Base-by-base conservation (phyloP, 2,113 vertebrate species). In the Oreotrochilus melanogaster region DNA sequence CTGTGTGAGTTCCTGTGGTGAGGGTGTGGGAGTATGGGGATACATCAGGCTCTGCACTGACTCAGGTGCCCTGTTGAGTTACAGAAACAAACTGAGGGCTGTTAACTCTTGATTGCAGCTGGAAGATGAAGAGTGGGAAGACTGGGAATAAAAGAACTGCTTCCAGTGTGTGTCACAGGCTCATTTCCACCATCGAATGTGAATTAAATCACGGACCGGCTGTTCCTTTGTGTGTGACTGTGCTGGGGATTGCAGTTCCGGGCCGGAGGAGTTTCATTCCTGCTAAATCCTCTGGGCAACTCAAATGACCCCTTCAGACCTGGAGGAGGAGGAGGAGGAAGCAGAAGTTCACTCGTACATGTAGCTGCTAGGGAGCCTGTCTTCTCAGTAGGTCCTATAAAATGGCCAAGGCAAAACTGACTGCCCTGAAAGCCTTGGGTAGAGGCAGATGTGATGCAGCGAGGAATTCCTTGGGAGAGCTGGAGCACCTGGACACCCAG, bases 61-160 rank as follows among this genome's bases (percentile, higher is more conserved):
- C 21, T 67, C 21, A 0, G 37, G 19, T 24, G 56, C 50, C 31
- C 39, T 72, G 15, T 8, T 25, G 27, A 67, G 18, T 48, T 79
- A 50, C 56, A 31, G 31, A 45, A 47, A 75, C 45, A 19, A 27
- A 25, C 35, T 9, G 24, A 31, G 48, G 50, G 78, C 3, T 74
- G 6, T 87, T 78, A 10, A 10, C 50, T 97, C 82, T 88, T 16
- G 24, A 81, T 95, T 96, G 65, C 98, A 99, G 99, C 96, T 99
- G 98, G 99, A 98, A 83, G 98, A 99, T 23, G 99, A 98, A 92
- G 99, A 99, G 94, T 99, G 99, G 99, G 99, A 99, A 96, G 99
- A 99, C 98, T 99, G 99, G 99, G 99, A 99, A 86, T 99, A 98
- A 99, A 95, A 33, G 67, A 17, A 35, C 88, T 33, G 69, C 92